Base-by-base conservation (phyloP, 2,888 invertebrate genomes). In the Aleiodes leptofemur region DNA sequence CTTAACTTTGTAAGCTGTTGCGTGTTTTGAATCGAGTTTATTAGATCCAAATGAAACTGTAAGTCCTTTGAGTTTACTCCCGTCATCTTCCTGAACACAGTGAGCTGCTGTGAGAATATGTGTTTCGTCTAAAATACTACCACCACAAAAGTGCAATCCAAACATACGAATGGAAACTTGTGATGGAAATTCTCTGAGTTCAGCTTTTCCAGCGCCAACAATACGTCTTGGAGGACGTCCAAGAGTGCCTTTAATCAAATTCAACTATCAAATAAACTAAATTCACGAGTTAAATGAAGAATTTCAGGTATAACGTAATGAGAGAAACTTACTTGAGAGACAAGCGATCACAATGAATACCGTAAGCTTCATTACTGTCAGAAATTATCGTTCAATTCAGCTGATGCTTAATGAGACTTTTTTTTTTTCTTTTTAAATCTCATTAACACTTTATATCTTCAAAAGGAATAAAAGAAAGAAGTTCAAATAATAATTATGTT, bases 41-140 rank as follows among this genome's bases (percentile, higher is more conserved):
- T 53, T 53, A 8, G 14, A 13, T 5, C 53, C 53, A 53, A 16
- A 53, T 14, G 9, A 8, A 14, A 53, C 53, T 14, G 53, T 53
- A 16, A 53, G 23, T n/a, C 31, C 51, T 9, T 9, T 13, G 7
- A n/a, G 7, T 13, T 14, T 7, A 0, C 4, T 23, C 3, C 51
- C 29, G 11, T 68, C 29, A 51, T 68, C 31, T 16, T 23, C 29
- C 6, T 7, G 0, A 50, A 68, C 29, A 69, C 81, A 82, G 72
- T 82, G 81, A 6, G 82, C 82, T 64, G 82, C 82, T 14, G 82
- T 82, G 14, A 82, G 66, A 51, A 82, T 71, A 72, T 78, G 80
- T 13, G 69, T 57, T 8, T 71, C 72, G 23, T 59, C 71, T 13
- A 82, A 73, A n/a, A 82, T 78, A 6, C 81, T 61, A n/a, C 82